phyloP scores from a whole-genome alignment of 2,888 invertebrate genomes.

The Ernsta delagoae region DNA sequence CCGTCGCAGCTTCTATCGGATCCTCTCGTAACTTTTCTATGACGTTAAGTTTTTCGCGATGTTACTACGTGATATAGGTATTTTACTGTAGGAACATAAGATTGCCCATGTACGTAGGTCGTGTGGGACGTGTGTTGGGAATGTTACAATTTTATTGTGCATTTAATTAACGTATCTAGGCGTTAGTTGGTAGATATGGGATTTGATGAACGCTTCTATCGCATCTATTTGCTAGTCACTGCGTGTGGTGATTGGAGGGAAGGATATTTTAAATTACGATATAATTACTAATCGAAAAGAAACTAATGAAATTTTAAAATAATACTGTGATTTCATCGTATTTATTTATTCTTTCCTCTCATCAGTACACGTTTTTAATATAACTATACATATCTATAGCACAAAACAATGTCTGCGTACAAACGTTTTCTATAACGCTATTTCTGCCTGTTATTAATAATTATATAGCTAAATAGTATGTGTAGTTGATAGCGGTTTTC shows the following conservation, averaged over 20 bases:
- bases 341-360: slow-evolving; percentile 1
- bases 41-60: slow-evolving; percentile 21
- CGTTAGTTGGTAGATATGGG: slow-evolving; percentile 46
- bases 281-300: no score
- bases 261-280: no score
- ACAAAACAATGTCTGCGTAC: no score
- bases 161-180: slow-evolving; percentile 42
- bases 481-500: no score
- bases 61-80: slow-evolving; percentile 28
- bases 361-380: no score
- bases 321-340: neutral
- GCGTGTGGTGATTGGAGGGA: slow-evolving; percentile 40
- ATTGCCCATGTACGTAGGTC: slow-evolving; percentile 17
- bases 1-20: slow-evolving; percentile 4
- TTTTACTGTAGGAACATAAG: neutral
- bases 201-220: slow-evolving; percentile 53
- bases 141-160: slow-evolving; percentile 28
- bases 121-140: neutral
- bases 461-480: no score
- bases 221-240: slow-evolving; percentile 60
- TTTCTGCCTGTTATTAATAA: no score
- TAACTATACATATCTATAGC: no score
- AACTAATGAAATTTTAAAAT: no score
- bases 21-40: slow-evolving; percentile 26
- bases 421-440: no score